Evolutionary conservation across 2,888 invertebrate species (phyloP).

Genomic region (Eristalis intricaria): DNA sequence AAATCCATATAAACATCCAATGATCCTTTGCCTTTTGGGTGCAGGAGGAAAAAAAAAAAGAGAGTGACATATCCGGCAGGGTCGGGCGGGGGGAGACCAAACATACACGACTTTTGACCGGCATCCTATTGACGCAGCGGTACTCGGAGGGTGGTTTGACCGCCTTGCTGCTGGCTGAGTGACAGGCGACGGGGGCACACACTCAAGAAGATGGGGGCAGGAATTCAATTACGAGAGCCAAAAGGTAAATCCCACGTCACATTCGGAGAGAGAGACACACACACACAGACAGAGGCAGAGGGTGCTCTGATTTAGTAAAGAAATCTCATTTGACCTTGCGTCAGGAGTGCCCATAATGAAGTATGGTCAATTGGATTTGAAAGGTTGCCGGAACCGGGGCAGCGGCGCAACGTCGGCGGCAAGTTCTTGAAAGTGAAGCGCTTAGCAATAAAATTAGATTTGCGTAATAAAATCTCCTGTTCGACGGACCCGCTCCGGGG

Average conservation of each 20-base stretch:
- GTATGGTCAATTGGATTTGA: slow-evolving; percentile 65
- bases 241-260: slow-evolving; percentile 60
- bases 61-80: neutral
- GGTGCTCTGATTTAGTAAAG: slow-evolving; percentile 44
- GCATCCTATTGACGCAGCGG: slow-evolving; percentile 20
- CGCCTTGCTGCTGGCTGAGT: neutral
- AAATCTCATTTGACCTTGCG: slow-evolving; percentile 58
- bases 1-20: slow-evolving; percentile 30
- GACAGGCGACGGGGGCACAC: neutral
- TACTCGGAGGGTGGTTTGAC: neutral
- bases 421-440: slow-evolving; percentile 9
- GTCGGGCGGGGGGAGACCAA: neutral
- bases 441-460: slow-evolving; percentile 22
- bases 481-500: neutral
- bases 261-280: neutral
- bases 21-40: slow-evolving; percentile 2
- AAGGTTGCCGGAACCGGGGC: slow-evolving; percentile 2
- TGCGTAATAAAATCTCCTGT: slow-evolving; percentile 10
- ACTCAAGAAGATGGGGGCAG: neutral
- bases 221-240: slow-evolving; percentile 62
- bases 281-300: neutral
- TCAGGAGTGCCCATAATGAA: slow-evolving; percentile 45
- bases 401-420: neutral
- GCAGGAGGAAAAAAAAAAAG: neutral
- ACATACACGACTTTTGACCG: slow-evolving; percentile 24